A percentile compares a stretch with the other conserved stretches of the same genome.
These are phyloP conservation scores for Eretmocerus hayati DNA, from an alignment of 2,888 invertebrate species.

Conservation along the genomic window DNA sequence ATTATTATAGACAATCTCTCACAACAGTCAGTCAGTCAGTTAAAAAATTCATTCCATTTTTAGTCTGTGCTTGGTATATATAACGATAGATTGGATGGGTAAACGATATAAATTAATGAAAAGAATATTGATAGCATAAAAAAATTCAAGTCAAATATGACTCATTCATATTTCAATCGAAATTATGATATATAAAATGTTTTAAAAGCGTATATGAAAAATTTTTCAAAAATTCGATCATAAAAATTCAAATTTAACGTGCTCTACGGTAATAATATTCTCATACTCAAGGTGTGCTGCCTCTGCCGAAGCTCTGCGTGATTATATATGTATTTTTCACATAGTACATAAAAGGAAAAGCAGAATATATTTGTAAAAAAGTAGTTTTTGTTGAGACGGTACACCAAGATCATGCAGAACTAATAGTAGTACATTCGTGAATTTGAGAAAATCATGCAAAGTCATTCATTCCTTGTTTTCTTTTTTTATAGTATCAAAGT, in stretches of 20 bases:
- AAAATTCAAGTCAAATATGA: no score
- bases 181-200: not conserved
- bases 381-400: not conserved
- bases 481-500: no score
- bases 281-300: conserved; percentile 18
- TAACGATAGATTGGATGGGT: no score
- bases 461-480: no score
- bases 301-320: conserved; percentile 23
- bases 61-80: no score
- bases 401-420: conserved; percentile 3
- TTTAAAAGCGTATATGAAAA: no score
- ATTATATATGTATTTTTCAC: conserved; percentile 4
- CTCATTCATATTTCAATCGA: no score
- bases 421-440: no score
- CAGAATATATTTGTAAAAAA: not conserved
- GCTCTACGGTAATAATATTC: conserved; percentile 10
- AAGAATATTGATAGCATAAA: not conserved
- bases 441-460: no score
- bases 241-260: conserved; percentile 11
- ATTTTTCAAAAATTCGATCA: not conserved
- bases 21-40: no score
- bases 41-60: no score
- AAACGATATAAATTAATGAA: not conserved
- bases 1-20: no score
- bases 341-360: conserved; percentile 1